phyloP scores from a whole-genome alignment of 2,888 invertebrate species.

The Nudaria mundana region DNA sequence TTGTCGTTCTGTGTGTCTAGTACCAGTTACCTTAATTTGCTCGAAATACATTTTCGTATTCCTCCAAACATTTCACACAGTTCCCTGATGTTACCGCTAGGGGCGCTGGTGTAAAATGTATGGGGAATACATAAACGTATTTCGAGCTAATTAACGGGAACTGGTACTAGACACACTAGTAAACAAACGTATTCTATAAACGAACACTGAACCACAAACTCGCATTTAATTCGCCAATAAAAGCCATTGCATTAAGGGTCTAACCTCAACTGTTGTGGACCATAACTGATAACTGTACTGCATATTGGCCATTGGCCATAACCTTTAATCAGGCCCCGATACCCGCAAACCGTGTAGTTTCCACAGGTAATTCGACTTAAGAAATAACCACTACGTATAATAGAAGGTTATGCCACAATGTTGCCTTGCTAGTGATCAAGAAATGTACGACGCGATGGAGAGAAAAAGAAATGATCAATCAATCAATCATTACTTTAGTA shows the following conservation, averaged over 20 bases:
- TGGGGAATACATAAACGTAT: too few species aligned
- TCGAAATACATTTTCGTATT: too few species aligned
- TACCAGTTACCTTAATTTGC: too few species aligned
- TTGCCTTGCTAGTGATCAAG: constrained; percentile 5
- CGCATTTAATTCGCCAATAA: constrained; percentile 26
- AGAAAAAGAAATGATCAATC: too few species aligned
- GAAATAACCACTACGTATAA: constrained; percentile 23
- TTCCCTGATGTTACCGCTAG: too few species aligned
- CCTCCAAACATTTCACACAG: too few species aligned
- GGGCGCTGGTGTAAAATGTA: too few species aligned
- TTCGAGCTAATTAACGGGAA: too few species aligned
- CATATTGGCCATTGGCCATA: constrained; percentile 53
- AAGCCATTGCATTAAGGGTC: constrained; percentile 19
- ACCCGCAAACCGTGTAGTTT: constrained; percentile 38
- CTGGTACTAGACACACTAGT: too few species aligned
- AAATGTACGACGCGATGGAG: too few species aligned
- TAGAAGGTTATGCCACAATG: constrained; percentile 1
- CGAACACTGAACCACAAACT: constrained; percentile 8
- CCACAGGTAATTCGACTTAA: constrained; percentile 39
- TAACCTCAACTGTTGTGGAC: constrained; percentile 20
- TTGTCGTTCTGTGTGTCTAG: too few species aligned
- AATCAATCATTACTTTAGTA: too few species aligned
- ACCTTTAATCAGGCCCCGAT: constrained; percentile 48
- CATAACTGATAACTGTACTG: constrained; percentile 48
- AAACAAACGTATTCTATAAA: neutral